These are phyloP conservation scores for Odontocolon sp. DNA, from an alignment of 2,888 invertebrate genomes.

Conservation along the genomic window DNA sequence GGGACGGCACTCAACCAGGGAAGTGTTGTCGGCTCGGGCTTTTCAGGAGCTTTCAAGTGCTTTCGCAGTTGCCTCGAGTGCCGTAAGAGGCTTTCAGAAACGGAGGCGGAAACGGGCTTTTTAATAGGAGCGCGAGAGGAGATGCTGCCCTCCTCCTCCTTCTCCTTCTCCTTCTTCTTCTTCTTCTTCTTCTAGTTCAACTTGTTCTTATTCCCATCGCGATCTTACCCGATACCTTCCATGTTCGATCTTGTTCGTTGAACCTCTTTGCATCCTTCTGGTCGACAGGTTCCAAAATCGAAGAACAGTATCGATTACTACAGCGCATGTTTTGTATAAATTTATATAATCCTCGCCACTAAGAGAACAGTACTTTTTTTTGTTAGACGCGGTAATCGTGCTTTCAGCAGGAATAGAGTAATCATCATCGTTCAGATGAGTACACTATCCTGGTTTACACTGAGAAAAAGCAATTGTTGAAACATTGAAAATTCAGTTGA, in stretches of 20 bases:
- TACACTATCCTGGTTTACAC: too few relatives aligned
- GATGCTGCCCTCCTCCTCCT: conserved; percentile 69
- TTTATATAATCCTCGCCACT: background rate
- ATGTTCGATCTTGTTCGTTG: conserved; percentile 24
- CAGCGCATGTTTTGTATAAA: conserved; percentile 10
- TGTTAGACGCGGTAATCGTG: background rate
- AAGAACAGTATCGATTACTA: conserved; percentile 48
- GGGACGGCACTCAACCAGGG: conserved; percentile 80
- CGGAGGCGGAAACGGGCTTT: conserved; percentile 81
- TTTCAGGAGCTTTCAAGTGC: conserved; percentile 81
- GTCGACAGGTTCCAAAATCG: conserved; percentile 1
- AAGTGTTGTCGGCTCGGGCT: conserved; percentile 80
- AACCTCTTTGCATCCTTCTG: conserved; percentile 38
- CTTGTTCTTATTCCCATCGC: conserved; percentile 28
- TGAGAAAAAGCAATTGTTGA: too few relatives aligned
- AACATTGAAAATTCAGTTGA: too few relatives aligned
- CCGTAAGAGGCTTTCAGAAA: conserved; percentile 81
- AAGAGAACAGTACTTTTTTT: background rate
- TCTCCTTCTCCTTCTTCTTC: conserved; percentile 52
- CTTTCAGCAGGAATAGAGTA: background rate
- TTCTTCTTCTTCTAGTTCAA: conserved; percentile 24
- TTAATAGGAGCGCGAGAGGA: conserved; percentile 79
- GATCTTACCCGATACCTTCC: background rate
- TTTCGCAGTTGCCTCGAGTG: conserved; percentile 81
- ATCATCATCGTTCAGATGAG: conserved; percentile 1